A percentile compares a stretch with the other conserved stretches of the same genome.
Evolutionary conservation across 2,797 vertebrate genomes (phyloP).

Genomic region (Aplochiton taeniatus): DNA sequence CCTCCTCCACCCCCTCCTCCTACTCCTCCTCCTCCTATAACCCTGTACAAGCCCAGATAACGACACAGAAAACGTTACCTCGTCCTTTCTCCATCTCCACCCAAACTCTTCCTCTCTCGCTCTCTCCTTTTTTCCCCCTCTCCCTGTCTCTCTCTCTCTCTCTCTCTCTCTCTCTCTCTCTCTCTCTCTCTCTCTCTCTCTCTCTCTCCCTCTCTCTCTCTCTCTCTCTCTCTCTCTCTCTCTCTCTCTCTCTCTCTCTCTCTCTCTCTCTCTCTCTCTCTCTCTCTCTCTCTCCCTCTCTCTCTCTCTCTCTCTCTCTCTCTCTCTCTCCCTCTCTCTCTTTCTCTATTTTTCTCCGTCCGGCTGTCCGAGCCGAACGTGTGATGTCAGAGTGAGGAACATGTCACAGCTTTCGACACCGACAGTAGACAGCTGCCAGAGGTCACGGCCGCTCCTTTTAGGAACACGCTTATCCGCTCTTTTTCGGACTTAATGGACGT

Average conservation of each 20-base stretch:
- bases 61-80: background rate
- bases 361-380: constrained; percentile 7
- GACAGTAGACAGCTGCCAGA: constrained; percentile 41
- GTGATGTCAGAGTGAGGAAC: constrained; percentile 47
- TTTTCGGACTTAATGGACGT: constrained; percentile 33
- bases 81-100: background rate
- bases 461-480: constrained; percentile 35
- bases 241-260: background rate
- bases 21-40: background rate
- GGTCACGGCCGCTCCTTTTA: constrained; percentile 46
- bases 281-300: too few relatives aligned
- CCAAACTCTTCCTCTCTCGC: background rate
- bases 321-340: background rate
- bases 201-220: background rate
- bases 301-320: background rate
- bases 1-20: background rate
- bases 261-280: background rate
- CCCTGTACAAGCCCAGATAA: background rate
- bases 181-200: background rate
- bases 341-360: constrained; percentile 4
- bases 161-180: background rate
- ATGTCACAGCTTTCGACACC: constrained; percentile 50
- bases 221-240: background rate
- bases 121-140: too few relatives aligned
- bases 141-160: background rate